These are phyloP conservation scores for Drosophila lacteicornis DNA, from an alignment of 1,140 invertebrate species.

Conservation along the genomic window DNA sequence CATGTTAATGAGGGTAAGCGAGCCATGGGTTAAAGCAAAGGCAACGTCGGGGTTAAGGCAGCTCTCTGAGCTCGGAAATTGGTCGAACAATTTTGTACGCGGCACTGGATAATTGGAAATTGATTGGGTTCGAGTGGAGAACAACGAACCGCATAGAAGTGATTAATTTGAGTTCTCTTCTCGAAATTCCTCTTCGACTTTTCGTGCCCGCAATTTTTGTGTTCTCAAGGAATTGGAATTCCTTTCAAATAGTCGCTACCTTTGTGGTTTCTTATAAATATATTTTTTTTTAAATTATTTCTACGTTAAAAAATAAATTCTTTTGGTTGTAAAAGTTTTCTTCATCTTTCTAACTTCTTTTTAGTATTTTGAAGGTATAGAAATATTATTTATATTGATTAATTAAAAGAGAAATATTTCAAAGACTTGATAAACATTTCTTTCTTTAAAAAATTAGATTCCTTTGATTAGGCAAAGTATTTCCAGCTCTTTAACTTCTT, in stretches of 20 bases:
- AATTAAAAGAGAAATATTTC: not conserved
- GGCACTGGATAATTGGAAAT: conserved; percentile 56
- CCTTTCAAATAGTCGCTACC: not conserved
- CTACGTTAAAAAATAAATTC: not conserved
- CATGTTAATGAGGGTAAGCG: conserved; percentile 84
- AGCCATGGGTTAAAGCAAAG: conserved; percentile 39
- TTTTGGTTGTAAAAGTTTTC: not conserved
- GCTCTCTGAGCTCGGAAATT: conserved; percentile 24
- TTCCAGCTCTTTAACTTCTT: not conserved
- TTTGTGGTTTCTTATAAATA: not conserved
- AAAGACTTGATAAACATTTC: no score
- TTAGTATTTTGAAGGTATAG: no score
- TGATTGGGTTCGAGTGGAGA: conserved; percentile 40
- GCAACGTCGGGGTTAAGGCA: not conserved
- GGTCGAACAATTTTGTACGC: conserved; percentile 46
- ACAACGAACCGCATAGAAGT: conserved; percentile 24
- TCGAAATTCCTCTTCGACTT: conserved; percentile 1
- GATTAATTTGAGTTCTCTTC: conserved; percentile 32
- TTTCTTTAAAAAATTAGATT: not conserved
- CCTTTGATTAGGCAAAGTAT: not conserved
- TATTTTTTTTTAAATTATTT: not conserved
- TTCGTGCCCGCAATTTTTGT: conserved; percentile 1
- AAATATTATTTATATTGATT: not conserved
- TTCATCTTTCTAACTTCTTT: not conserved
- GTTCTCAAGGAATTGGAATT: not conserved